A percentile compares a stretch with the other conserved stretches of the same genome.
These are phyloP conservation scores for Diadumene lineata DNA, from an alignment of 92 coral and sea anemone genomes.

Conservation along the genomic window DNA sequence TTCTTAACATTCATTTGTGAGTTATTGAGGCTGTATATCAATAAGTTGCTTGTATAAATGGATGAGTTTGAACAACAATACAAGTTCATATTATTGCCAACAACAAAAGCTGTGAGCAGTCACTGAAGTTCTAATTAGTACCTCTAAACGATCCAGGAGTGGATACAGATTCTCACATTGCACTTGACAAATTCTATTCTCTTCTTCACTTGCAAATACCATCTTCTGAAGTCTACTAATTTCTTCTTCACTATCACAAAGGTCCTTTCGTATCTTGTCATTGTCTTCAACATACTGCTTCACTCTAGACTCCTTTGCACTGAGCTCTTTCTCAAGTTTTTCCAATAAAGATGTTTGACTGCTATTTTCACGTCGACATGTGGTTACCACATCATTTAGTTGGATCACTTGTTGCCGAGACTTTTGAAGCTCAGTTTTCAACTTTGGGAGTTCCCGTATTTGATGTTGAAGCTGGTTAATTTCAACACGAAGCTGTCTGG, in stretches of 20 bases:
- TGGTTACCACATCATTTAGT: constrained; percentile 37
- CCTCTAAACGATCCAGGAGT: constrained; percentile 60
- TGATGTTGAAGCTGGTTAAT: constrained; percentile 52
- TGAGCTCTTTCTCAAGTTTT: constrained; percentile 44
- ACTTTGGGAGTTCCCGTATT: constrained; percentile 47
- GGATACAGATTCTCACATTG: constrained; percentile 35
- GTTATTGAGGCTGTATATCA: no score
- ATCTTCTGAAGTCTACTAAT: constrained; percentile 26
- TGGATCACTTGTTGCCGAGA: constrained; percentile 51
- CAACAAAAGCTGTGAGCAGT: no score
- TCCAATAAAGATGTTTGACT: constrained; percentile 36
- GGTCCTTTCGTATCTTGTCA: constrained; percentile 29
- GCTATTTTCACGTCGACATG: constrained; percentile 55
- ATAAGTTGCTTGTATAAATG: no score
- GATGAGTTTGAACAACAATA: no score
- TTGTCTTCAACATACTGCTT: constrained; percentile 25
- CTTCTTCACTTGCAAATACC: constrained; percentile 18
- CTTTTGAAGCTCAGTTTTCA: constrained; percentile 54
- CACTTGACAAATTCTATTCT: constrained; percentile 20
- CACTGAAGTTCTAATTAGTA: no score
- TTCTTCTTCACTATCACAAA: constrained; percentile 30
- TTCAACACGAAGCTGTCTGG: constrained; percentile 33
- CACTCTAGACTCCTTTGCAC: constrained; percentile 17
- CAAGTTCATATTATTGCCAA: no score
- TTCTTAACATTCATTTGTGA: no score